These are phyloP conservation scores for Melipona bicolor DNA, from an alignment of 2,888 invertebrate genomes.

Conservation along the genomic window DNA sequence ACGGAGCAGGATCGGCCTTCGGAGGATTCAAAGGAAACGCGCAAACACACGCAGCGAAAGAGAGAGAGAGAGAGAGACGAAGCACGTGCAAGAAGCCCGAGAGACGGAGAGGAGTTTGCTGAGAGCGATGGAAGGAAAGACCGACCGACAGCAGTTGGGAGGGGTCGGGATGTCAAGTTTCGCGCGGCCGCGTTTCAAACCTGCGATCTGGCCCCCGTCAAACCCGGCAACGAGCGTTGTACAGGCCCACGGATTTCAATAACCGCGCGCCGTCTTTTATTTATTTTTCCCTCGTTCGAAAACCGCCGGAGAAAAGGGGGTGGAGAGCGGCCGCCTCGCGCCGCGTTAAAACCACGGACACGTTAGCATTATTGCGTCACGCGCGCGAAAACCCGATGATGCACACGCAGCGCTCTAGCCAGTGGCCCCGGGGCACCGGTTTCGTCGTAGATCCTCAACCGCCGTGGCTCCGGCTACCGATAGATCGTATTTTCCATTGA, in stretches of 20 bases:
- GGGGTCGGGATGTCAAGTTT: conserved; percentile 79
- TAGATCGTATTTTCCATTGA: conserved; percentile 9
- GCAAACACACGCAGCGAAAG: not conserved
- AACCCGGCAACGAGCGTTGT: conserved; percentile 77
- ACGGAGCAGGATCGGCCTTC: not conserved
- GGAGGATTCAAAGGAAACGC: not conserved
- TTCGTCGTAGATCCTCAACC: conserved; percentile 47
- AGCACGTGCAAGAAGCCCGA: conserved; percentile 48
- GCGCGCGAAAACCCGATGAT: conserved; percentile 59
- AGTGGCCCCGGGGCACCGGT: conserved; percentile 38
- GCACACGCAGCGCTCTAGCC: conserved; percentile 28
- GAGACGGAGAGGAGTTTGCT: not conserved
- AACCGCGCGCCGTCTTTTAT: conserved; percentile 68
- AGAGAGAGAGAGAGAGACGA: not conserved
- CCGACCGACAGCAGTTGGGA: conserved; percentile 72
- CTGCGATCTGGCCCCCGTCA: conserved; percentile 73
- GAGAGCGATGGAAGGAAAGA: conserved; percentile 17
- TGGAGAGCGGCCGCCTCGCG: conserved; percentile 52
- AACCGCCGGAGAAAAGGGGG: conserved; percentile 22
- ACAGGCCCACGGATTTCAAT: conserved; percentile 78
- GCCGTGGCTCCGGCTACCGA: conserved; percentile 46
- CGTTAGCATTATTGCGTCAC: conserved; percentile 78
- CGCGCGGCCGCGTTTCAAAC: conserved; percentile 76
- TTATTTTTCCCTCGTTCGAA: conserved; percentile 56
- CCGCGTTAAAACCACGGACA: conserved; percentile 72